phyloP scores from a whole-genome alignment of 2,888 invertebrate species.

The Amblyteles armatorius region DNA sequence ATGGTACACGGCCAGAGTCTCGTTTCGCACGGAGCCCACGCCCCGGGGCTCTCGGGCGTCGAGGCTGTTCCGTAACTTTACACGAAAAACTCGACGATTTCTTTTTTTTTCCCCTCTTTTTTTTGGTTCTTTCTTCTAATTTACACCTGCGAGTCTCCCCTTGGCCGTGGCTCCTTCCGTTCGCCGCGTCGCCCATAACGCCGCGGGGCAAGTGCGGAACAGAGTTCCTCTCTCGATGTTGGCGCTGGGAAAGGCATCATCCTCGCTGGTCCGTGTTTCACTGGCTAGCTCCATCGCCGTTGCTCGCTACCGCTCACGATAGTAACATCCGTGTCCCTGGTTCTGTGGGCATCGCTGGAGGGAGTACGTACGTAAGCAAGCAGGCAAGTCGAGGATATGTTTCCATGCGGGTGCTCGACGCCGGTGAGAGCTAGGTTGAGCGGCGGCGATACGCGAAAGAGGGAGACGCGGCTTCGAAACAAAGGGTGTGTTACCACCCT shows the following conservation, averaged over 20 bases:
- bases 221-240: conserved; percentile 38
- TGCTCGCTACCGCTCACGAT: background rate
- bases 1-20: conserved; percentile 63
- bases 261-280: conserved; percentile 5
- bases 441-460: conserved; percentile 18
- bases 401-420: conserved; percentile 58
- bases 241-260: conserved; percentile 8
- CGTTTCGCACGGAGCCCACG: conserved; percentile 57
- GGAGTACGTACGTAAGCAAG: conserved; percentile 43
- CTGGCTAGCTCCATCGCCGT: background rate
- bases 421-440: conserved; percentile 19
- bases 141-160: conserved; percentile 77
- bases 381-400: conserved; percentile 52
- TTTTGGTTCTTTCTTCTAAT: conserved; percentile 73
- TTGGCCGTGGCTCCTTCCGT: conserved; percentile 51
- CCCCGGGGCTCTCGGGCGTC: conserved; percentile 52
- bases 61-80: conserved; percentile 62
- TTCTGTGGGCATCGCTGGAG: conserved; percentile 34
- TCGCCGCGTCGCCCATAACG: conserved; percentile 32
- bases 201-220: conserved; percentile 61
- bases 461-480: conserved; percentile 51
- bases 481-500: conserved; percentile 51
- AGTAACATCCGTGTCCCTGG: background rate
- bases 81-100: conserved; percentile 49
- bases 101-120: conserved; percentile 33